Percentiles rank a stretch among this genome's conserved stretches.
These are phyloP conservation scores for Rhadina sibilatrix DNA, from an alignment of 2,113 vertebrate genomes.

Conservation along the genomic window DNA sequence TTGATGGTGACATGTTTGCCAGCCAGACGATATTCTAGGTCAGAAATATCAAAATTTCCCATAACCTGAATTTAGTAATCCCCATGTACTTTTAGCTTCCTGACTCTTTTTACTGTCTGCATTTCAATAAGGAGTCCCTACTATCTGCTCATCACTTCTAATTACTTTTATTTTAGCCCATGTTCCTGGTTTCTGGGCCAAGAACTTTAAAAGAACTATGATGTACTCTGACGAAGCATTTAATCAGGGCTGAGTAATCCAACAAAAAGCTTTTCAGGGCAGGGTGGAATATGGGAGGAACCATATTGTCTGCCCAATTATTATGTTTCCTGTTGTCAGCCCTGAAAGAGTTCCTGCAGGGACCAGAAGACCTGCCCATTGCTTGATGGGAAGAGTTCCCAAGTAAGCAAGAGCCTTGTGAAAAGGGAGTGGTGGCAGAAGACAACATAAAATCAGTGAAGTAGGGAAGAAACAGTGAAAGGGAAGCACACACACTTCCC, in stretches of 20 bases:
- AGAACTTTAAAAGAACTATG: slow-evolving; percentile 56
- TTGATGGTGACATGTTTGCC: background rate
- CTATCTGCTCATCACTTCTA: slow-evolving; percentile 55
- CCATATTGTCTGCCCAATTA: slow-evolving; percentile 54
- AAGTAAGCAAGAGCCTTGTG: background rate
- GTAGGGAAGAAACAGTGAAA: background rate
- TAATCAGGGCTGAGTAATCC: slow-evolving; percentile 66
- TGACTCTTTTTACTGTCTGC: slow-evolving; percentile 36
- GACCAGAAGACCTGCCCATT: slow-evolving; percentile 30
- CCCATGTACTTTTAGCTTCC: slow-evolving; percentile 18
- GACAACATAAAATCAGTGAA: slow-evolving; percentile 11
- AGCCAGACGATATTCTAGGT: background rate
- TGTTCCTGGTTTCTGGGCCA: slow-evolving; percentile 55
- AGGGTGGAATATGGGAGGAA: slow-evolving; percentile 62
- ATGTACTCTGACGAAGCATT: slow-evolving; percentile 51
- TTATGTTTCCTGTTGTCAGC: slow-evolving; percentile 50
- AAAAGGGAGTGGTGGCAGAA: slow-evolving; percentile 32
- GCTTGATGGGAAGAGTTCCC: slow-evolving; percentile 29
- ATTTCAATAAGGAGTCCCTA: slow-evolving; percentile 41
- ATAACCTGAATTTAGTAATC: slow-evolving; percentile 43
- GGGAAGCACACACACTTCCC: background rate
- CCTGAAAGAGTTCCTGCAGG: slow-evolving; percentile 47
- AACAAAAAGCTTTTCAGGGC: slow-evolving; percentile 64
- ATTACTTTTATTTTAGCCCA: slow-evolving; percentile 66
- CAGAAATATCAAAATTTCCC: slow-evolving; percentile 52